Evolutionary conservation across 1,140 invertebrate species (phyloP), one percentile per base, ranked within the genome.

Genomic region (Caenorhabditis remanei): DNA sequence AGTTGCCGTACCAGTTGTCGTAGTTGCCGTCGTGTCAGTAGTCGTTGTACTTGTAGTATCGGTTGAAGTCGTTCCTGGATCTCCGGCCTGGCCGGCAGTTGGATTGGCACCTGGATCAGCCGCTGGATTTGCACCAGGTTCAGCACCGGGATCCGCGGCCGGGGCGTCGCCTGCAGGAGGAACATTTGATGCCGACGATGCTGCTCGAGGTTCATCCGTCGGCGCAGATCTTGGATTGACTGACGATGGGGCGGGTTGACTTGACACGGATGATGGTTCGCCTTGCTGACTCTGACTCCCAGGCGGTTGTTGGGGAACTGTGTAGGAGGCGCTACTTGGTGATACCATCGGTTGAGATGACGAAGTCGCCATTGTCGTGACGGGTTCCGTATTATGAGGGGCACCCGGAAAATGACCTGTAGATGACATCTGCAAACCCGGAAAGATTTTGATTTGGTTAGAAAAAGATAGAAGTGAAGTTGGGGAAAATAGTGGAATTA

Each of bases 331-430:
- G 4, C 46, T 14, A 50, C 71, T 79, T 24, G 71, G 46, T 0
- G 71, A 79, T 24, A 46, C 24, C 2, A 79, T 21, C 8, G 46
- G 19, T 24, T 79, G 13, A 6, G 71, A 48, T 11, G 21, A 3
- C 0, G 71, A 53, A 4, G 46, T 24, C 3, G 71, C 71, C 46
- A 79, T 79, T 19, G 71, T 79, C 7, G 71, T 79, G n/a, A 79
- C n/a, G 2, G 71, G 71, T 1, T 79, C 71, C 21, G 71, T 11
- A n/a, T 79, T 79, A 46, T 24, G 11, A 2, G 71, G 65, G 5
- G 65, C 65, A 71, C 65, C 65, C 40, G 65, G 65, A 71, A 71
- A 79, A 50, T 79, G 71, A 3, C 46, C 71, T 6, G 71, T 24
- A 32, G 61, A n/a, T 5, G 71, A 79, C 71, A 79, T 79, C 71